A percentile compares a stretch with the other conserved stretches of the same genome.
Conservation (phyloP, 2,888 invertebrate genomes). For the Pristionchus maxplancki region DNA sequence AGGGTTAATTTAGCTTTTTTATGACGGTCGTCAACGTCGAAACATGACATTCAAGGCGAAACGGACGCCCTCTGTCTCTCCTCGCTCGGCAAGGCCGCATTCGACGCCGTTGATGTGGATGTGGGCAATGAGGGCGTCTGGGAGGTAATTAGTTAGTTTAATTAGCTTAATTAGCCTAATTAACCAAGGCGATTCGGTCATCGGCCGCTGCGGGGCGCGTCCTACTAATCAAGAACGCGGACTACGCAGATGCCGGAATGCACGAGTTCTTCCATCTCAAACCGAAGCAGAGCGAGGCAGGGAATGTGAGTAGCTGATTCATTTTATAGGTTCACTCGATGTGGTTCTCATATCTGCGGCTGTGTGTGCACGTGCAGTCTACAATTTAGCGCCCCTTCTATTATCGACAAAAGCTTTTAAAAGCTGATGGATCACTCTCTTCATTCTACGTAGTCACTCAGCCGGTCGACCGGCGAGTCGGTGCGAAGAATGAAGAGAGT, state of each 20-base stretch:
- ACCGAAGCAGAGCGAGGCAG: not conserved
- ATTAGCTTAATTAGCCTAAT: not conserved
- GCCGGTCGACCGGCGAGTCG: no score
- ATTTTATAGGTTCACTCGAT: no score
- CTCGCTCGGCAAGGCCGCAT: not conserved
- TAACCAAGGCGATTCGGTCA: constrained; percentile 32
- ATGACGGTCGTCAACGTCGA: no score
- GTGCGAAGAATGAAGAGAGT: no score
- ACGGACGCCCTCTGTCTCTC: not conserved
- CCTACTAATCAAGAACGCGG: not conserved
- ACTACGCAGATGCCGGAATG: not conserved
- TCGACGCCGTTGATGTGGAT: constrained; percentile 14
- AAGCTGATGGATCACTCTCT: no score
- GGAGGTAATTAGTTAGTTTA: not conserved
- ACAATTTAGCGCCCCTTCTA: no score
- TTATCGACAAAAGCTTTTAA: no score
- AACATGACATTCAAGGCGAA: constrained; percentile 3
- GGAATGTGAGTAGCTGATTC: no score
- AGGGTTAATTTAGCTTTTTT: not conserved
- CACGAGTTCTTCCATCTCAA: constrained; percentile 27
- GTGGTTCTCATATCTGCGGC: not conserved
- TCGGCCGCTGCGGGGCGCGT: not conserved
- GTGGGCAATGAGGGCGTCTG: constrained; percentile 17
- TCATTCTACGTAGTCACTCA: no score
- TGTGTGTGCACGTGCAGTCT: no score